Base-by-base conservation (phyloP, 2,113 vertebrate genomes). In the Sorex fumeus region DNA sequence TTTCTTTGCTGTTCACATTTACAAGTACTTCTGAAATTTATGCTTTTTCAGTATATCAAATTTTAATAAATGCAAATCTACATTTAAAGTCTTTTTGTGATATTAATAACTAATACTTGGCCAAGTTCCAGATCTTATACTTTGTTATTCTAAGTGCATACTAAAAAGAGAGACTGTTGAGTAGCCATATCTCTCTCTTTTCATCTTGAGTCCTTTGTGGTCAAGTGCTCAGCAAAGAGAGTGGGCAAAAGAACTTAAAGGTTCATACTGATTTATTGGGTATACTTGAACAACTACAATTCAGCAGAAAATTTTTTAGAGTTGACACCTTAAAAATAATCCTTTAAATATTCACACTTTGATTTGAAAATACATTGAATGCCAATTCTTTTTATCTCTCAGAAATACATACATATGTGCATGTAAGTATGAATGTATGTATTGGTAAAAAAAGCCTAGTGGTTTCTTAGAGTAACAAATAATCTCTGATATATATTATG, bases 211-310 rank as follows among this genome's bases (percentile, higher is more conserved):
- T 79, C 64, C 76, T 95, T 87, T 85, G 66, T 85, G 74, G 45
- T 91, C 72, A 95, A 95, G 89, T 84, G 57, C 47, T 91, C 87
- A 84, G 87, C 81, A 96, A 95, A 96, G 84, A 91, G 69, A 91
- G 72, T 10, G 90, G 80, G 88, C 47, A 90, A 78, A 92, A 60
- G 64, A 80, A 90, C 50, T 88, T 94, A 87, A 91, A 95, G 92
- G 50, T 94, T 84, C 87, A 83, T 60, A 95, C 94, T 40, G 74
- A 94, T 93, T 95, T 95, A 30, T 45, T 74, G 90, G 83, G 92
- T 96, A 93, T 94, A 57, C 79, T 95, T 96, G 91, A 57, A 93
- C 94, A 97, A 95, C 92, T 78, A 97, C 40, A 96, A 90, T 77
- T 96, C 75, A 93, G 71, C 34, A 96, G 78, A 71, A 88, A 18